Percentiles rank a stretch among this genome's conserved stretches.
Evolutionary conservation across 1,140 invertebrate genomes (phyloP).

Genomic region (Globodera ellingtonae): DNA sequence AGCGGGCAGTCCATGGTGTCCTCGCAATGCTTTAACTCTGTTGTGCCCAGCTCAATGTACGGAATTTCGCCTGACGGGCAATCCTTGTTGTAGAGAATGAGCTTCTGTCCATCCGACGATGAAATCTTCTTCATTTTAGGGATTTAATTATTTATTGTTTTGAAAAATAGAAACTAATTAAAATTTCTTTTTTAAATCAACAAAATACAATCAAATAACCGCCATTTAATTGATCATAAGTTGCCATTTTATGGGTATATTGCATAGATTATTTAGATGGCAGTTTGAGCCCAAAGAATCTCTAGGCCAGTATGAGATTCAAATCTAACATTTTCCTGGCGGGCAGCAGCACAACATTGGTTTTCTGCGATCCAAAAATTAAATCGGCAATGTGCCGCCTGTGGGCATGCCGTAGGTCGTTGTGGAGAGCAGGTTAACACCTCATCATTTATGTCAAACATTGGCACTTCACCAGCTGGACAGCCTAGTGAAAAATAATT

Average conservation of each 20-base stretch:
- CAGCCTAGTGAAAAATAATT: slow-evolving; percentile 42
- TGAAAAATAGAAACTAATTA: no score
- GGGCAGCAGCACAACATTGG: slow-evolving; percentile 43
- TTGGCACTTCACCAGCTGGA: slow-evolving; percentile 27
- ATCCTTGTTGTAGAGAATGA: slow-evolving; percentile 33
- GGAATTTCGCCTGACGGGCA: slow-evolving; percentile 47
- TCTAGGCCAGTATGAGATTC: neutral
- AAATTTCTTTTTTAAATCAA: no score
- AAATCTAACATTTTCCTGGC: neutral
- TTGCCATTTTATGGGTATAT: neutral
- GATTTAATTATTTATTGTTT: no score
- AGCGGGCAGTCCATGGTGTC: slow-evolving; percentile 41
- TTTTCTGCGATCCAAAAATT: slow-evolving; percentile 54
- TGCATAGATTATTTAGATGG: neutral
- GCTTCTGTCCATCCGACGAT: no score
- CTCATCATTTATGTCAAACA: slow-evolving; percentile 25
- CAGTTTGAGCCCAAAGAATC: neutral
- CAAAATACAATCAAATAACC: no score
- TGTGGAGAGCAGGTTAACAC: slow-evolving; percentile 38
- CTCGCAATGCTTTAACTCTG: slow-evolving; percentile 32
- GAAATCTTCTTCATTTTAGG: neutral
- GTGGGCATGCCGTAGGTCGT: slow-evolving; percentile 32
- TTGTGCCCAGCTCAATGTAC: slow-evolving; percentile 34
- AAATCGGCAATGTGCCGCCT: slow-evolving; percentile 43
- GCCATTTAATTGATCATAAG: neutral